Conservation (phyloP, 2,113 vertebrate species). For the Ceyx margarethae region DNA sequence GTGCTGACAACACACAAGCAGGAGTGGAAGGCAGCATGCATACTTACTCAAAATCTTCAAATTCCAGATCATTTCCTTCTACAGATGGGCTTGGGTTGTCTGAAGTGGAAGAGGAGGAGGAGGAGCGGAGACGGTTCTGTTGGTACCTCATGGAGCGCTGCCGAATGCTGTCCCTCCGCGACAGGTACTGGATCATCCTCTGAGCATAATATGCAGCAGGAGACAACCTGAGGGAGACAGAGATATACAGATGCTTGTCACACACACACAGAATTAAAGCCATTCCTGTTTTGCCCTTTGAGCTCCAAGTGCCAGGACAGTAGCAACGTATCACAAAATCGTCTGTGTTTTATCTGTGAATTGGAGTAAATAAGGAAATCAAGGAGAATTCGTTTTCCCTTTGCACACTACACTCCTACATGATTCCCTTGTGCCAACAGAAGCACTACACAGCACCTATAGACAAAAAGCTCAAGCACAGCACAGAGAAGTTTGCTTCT, state of each 20-base stretch:
- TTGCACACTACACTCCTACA: not conserved
- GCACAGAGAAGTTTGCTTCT: not conserved
- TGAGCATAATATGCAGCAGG: conserved; percentile 98
- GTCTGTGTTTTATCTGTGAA: not conserved
- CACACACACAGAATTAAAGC: not conserved
- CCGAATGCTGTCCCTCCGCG: conserved; percentile 95
- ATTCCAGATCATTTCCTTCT: conserved; percentile 93
- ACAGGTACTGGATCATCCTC: conserved; percentile 99
- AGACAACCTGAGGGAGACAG: conserved; percentile 84
- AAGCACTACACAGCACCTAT: not conserved
- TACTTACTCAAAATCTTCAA: conserved; percentile 97
- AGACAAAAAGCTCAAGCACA: not conserved
- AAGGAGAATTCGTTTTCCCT: not conserved
- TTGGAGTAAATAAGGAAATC: not conserved
- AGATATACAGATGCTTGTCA: not conserved
- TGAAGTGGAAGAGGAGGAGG: conserved; percentile 81
- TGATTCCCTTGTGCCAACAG: not conserved
- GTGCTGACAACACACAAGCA: not conserved
- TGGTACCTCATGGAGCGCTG: conserved; percentile 95
- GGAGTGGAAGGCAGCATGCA: not conserved
- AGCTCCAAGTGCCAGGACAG: not conserved
- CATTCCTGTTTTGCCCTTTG: not conserved
- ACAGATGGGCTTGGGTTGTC: conserved; percentile 82
- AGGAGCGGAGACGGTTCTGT: conserved; percentile 92
- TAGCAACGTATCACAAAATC: not conserved